Evolutionary conservation across 2,113 vertebrate species (phyloP).

Genomic region (Hippopotamus amphibius): DNA sequence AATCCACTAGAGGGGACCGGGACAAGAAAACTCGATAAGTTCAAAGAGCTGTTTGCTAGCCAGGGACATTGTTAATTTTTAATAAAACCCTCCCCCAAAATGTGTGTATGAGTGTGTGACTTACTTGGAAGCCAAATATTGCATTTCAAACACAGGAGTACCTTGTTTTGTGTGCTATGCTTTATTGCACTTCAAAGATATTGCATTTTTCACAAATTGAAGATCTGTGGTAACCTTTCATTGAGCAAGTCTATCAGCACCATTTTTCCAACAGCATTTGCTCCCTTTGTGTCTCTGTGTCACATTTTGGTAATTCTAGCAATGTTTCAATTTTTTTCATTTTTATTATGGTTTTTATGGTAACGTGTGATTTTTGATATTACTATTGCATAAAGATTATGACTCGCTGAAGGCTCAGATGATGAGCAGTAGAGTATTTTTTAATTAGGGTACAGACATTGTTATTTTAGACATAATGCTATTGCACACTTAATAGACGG

Average conservation of each 20-base stretch:
- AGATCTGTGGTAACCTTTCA: background rate
- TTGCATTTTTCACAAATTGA: background rate
- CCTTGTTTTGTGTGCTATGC: background rate
- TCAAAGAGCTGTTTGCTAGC: constrained; percentile 38
- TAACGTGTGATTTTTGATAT: background rate
- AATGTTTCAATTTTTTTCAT: background rate
- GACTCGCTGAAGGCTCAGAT: background rate
- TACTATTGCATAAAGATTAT: background rate
- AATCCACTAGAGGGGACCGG: background rate
- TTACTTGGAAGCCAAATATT: constrained; percentile 36
- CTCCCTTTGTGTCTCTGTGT: background rate
- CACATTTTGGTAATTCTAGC: background rate
- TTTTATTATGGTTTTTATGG: background rate
- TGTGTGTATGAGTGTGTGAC: background rate
- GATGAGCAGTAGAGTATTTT: background rate
- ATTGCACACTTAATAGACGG: background rate
- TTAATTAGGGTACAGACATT: background rate
- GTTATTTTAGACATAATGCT: background rate
- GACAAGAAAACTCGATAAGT: background rate
- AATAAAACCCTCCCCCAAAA: constrained; percentile 20
- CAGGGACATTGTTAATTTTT: constrained; percentile 54
- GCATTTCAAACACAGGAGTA: background rate
- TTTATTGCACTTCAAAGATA: background rate
- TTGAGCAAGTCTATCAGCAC: background rate
- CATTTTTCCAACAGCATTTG: background rate